Percentiles rank a stretch among this genome's conserved stretches.
Evolutionary conservation across 2,113 vertebrate species (phyloP).

Genomic region (Chionodraco myersi): DNA sequence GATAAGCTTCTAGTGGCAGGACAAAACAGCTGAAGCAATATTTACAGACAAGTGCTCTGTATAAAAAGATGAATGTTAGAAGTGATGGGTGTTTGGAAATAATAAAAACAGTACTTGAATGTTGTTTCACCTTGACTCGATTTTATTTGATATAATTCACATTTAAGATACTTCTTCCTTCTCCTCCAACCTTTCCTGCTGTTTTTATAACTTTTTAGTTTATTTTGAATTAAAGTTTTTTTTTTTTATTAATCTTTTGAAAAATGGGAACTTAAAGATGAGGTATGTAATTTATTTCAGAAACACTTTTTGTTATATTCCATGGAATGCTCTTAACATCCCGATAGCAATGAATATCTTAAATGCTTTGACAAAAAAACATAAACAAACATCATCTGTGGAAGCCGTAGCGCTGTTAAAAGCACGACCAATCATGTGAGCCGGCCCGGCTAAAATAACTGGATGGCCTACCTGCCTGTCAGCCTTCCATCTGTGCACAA

Average conservation of each 20-base stretch:
- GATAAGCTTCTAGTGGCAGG: slow-evolving; percentile 41
- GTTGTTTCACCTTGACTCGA: slow-evolving; percentile 17
- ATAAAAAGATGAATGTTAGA: slow-evolving; percentile 47
- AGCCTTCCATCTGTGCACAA: no score
- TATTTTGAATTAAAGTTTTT: background rate
- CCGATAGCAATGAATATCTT: no score
- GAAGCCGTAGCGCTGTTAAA: no score
- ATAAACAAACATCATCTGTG: no score
- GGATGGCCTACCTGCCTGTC: no score
- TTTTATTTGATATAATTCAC: background rate
- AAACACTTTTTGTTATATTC: no score
- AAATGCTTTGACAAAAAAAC: no score
- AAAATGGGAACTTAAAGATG: background rate
- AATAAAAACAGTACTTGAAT: slow-evolving; percentile 72
- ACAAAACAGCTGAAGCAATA: slow-evolving; percentile 51
- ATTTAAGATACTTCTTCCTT: background rate
- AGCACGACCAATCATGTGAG: no score
- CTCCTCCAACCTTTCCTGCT: no score
- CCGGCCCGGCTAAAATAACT: no score
- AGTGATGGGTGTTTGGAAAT: slow-evolving; percentile 52
- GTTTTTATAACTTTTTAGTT: background rate
- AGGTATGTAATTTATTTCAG: no score
- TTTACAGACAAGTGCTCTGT: slow-evolving; percentile 36
- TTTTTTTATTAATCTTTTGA: background rate
- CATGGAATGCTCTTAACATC: no score